Evolutionary conservation across 2,888 invertebrate species (phyloP).

Genomic region (Cryptocephalus primarius): DNA sequence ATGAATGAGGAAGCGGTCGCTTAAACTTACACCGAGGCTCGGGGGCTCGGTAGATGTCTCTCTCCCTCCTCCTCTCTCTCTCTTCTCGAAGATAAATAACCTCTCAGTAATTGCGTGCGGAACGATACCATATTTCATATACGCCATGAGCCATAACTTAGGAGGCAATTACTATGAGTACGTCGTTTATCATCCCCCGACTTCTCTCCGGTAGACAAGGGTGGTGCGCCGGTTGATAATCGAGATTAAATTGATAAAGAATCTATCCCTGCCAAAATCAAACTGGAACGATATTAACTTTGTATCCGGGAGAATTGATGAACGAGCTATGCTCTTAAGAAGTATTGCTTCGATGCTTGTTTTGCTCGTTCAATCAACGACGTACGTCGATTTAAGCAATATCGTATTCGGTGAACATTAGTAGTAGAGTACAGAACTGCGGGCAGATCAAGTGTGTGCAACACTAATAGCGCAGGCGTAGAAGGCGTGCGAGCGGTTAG

Average conservation of each 20-base stretch:
- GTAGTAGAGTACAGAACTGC: no score
- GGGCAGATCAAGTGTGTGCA: no score
- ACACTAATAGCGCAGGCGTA: no score
- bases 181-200: slow-evolving; percentile 44
- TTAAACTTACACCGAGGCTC: slow-evolving; percentile 22
- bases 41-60: slow-evolving; percentile 3
- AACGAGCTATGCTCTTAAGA: neutral
- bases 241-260: slow-evolving; percentile 35
- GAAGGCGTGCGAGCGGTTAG: no score
- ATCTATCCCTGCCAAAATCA: slow-evolving; percentile 19
- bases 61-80: slow-evolving; percentile 19
- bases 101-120: slow-evolving; percentile 46
- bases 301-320: slow-evolving; percentile 7
- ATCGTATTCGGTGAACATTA: no score
- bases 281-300: slow-evolving; percentile 10
- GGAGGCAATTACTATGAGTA: slow-evolving; percentile 49
- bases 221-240: slow-evolving; percentile 29
- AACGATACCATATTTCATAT: slow-evolving; percentile 48
- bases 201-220: slow-evolving; percentile 23
- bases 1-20: slow-evolving; percentile 30
- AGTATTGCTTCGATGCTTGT: slow-evolving; percentile 5
- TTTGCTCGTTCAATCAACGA: no score
- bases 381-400: no score
- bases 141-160: slow-evolving; percentile 48
- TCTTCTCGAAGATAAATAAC: slow-evolving; percentile 32